phyloP scores from a whole-genome alignment of 2,888 invertebrate species.

The Zaprionus obscuricornis region DNA sequence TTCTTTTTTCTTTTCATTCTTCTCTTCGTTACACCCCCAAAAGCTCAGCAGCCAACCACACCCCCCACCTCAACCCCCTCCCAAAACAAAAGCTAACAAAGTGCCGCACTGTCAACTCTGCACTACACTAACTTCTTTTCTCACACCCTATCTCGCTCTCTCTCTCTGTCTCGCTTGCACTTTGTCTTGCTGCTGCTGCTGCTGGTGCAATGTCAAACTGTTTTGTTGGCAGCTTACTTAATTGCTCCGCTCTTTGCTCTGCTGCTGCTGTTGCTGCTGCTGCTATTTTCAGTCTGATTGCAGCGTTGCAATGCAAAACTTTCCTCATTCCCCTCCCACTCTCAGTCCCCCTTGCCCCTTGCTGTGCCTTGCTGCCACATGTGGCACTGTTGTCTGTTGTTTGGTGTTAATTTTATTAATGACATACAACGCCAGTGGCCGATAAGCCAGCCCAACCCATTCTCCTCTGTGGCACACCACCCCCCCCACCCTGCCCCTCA shows the following conservation, averaged over 20 bases:
- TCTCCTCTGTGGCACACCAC: neutral
- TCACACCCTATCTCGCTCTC: neutral
- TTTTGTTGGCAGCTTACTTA: conserved; percentile 82
- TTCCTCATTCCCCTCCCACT: neutral
- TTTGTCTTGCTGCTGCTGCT: conserved; percentile 2
- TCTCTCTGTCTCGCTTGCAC: neutral
- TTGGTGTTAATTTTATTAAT: conserved; percentile 83
- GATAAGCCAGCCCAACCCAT: neutral
- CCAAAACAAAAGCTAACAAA: conserved; percentile 17
- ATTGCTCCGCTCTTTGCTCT: conserved; percentile 74
- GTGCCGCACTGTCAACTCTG: no score
- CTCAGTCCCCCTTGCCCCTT: neutral
- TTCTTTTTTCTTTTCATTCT: conserved; percentile 14
- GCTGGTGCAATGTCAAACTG: conserved; percentile 69
- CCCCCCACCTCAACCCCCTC: no score
- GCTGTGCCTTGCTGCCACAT: conserved; percentile 28
- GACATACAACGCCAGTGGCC: conserved; percentile 74
- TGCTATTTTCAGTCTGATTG: no score
- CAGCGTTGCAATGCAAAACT: no score
- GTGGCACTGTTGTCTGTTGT: conserved; percentile 56
- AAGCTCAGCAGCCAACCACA: conserved; percentile 12
- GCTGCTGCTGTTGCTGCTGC: neutral
- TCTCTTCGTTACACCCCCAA: neutral
- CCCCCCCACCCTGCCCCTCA: neutral
- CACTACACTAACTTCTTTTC: neutral